Conservation (phyloP, 2,797 vertebrate genomes). For the Gymnoscopelus braueri region DNA sequence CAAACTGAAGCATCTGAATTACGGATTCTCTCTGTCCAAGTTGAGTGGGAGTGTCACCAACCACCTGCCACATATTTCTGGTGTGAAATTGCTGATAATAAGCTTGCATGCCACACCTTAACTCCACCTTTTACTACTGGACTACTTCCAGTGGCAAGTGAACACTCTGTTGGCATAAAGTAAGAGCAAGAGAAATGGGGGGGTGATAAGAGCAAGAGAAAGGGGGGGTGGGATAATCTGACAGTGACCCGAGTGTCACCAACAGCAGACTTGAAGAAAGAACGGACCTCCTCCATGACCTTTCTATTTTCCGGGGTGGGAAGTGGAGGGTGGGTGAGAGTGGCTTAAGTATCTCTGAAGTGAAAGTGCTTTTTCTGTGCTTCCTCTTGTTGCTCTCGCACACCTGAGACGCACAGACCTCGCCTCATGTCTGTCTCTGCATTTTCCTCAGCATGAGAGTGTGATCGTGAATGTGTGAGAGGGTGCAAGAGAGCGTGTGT, state of each 20-base stretch:
- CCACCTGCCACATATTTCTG: conserved; percentile 6
- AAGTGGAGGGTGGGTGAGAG: conserved; percentile 7
- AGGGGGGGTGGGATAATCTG: background rate
- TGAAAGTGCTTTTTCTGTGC: background rate
- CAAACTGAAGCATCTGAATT: background rate
- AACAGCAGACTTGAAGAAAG: conserved; percentile 12
- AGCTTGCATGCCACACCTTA: background rate
- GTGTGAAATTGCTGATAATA: conserved; percentile 23
- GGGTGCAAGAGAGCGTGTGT: conserved; percentile 13
- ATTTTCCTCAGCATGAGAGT: conserved; percentile 28
- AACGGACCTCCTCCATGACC: conserved; percentile 27
- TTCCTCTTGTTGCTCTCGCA: conserved; percentile 18
- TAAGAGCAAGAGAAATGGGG: conserved; percentile 13
- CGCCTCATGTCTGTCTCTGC: conserved; percentile 26
- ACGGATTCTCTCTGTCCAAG: background rate
- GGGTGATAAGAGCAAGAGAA: conserved; percentile 4
- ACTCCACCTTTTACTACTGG: background rate
- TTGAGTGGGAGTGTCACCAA: background rate
- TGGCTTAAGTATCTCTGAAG: background rate
- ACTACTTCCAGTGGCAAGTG: conserved; percentile 10
- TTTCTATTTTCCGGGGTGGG: background rate
- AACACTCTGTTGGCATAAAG: conserved; percentile 19
- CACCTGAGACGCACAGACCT: conserved; percentile 27
- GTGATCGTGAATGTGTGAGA: conserved; percentile 35
- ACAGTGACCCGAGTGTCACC: conserved; percentile 48